Conservation (phyloP, 2,113 vertebrate genomes). For the Tursiops truncatus region DNA sequence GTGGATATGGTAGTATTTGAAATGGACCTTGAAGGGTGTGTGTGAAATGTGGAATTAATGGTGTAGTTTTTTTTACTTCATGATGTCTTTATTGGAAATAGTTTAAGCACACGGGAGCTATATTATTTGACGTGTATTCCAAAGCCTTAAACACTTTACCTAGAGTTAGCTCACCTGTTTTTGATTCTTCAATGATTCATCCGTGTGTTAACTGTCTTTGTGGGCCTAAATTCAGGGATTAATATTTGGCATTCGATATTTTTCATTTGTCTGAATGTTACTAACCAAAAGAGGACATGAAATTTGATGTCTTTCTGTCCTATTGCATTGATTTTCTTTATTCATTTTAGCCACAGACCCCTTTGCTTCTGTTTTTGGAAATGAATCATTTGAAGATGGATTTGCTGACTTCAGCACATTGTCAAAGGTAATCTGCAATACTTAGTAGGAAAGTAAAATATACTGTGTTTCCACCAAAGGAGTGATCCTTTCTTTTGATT, state of each 20-base stretch:
- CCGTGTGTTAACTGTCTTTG: neutral
- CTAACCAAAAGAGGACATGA: slow-evolving; percentile 10
- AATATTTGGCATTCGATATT: slow-evolving; percentile 14
- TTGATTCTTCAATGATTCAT: slow-evolving; percentile 3
- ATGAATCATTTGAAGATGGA: slow-evolving; percentile 91
- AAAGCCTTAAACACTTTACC: slow-evolving; percentile 3
- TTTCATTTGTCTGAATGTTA: slow-evolving; percentile 44
- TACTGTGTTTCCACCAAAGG: slow-evolving; percentile 44
- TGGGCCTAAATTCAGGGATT: slow-evolving; percentile 8
- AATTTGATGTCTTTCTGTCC: slow-evolving; percentile 17
- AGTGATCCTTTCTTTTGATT: neutral
- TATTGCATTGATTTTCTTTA: slow-evolving; percentile 45
- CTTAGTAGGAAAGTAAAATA: slow-evolving; percentile 59
- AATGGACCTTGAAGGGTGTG: neutral
- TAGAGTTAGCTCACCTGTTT: slow-evolving; percentile 3
- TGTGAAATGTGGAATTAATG: slow-evolving; percentile 25
- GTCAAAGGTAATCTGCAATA: slow-evolving; percentile 89
- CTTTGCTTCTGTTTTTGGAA: slow-evolving; percentile 95
- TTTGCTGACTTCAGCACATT: slow-evolving; percentile 96
- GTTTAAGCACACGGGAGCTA: neutral
- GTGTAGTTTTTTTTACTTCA: neutral
- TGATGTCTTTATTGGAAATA: slow-evolving; percentile 32
- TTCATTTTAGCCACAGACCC: slow-evolving; percentile 88
- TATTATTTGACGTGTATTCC: slow-evolving; percentile 10
- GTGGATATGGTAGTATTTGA: neutral